phyloP scores from a whole-genome alignment of 2,888 invertebrate genomes.

The Lepidocyrtoides sp. region DNA sequence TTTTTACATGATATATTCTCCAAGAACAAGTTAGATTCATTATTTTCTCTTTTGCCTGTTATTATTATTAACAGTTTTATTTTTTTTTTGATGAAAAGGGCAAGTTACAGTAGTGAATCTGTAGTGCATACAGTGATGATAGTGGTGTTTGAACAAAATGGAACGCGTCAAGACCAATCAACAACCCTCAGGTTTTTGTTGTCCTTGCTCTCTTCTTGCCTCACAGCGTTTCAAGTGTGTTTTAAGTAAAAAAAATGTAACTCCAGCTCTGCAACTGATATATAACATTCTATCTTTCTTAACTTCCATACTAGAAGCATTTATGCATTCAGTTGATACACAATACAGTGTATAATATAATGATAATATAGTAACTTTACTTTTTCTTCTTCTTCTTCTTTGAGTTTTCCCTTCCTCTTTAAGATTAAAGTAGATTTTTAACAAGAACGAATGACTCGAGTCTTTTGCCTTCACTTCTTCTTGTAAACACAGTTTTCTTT shows the following conservation, averaged over 20 bases:
- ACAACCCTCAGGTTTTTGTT: conserved; percentile 79
- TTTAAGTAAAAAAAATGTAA: conserved; percentile 66
- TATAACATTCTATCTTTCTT: conserved; percentile 28
- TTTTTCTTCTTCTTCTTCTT: conserved; percentile 26
- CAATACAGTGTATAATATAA: not conserved
- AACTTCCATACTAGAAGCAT: too few species aligned
- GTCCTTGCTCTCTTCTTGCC: conserved; percentile 72
- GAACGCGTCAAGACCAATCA: conserved; percentile 80
- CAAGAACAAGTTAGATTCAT: conserved; percentile 13
- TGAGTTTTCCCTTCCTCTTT: conserved; percentile 42
- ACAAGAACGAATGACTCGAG: conserved; percentile 67
- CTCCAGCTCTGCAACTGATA: conserved; percentile 62
- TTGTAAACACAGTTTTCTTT: conserved; percentile 77
- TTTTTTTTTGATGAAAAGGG: conserved; percentile 63
- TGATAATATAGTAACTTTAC: conserved; percentile 51
- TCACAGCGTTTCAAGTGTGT: conserved; percentile 66
- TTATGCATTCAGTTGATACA: not conserved
- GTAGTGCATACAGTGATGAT: not conserved
- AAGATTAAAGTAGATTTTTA: conserved; percentile 75
- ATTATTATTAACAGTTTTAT: conserved; percentile 41
- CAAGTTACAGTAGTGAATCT: conserved; percentile 59
- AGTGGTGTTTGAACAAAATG: conserved; percentile 71
- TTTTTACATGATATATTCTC: not conserved
- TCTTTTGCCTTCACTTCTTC: conserved; percentile 67
- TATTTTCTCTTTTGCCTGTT: conserved; percentile 1